phyloP scores from a whole-genome alignment of 2,113 vertebrate species.

The Amazona guildingii region DNA sequence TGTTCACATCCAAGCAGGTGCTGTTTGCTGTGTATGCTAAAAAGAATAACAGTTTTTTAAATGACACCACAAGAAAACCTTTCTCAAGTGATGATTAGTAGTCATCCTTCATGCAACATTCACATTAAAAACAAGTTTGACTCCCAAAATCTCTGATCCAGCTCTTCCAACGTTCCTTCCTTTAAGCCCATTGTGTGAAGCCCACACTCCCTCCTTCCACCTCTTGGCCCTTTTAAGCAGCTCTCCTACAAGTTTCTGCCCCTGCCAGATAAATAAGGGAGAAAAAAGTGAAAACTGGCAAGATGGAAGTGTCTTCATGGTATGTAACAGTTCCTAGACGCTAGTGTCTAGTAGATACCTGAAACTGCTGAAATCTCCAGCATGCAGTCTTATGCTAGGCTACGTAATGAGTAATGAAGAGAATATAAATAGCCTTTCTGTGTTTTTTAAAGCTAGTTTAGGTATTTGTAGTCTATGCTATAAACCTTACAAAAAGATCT shows the following conservation, averaged over 20 bases:
- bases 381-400: not conserved
- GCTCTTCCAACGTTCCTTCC: not conserved
- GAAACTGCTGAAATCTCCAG: not conserved
- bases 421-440: not conserved
- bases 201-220: not conserved
- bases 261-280: not conserved
- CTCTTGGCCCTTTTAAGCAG: not conserved
- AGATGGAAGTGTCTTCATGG: not conserved
- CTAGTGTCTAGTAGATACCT: not conserved
- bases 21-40: conserved; percentile 60
- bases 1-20: conserved; percentile 81
- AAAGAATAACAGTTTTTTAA: conserved; percentile 33
- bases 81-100: not conserved
- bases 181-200: not conserved
- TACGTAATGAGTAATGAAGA: not conserved
- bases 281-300: not conserved
- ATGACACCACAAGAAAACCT: not conserved
- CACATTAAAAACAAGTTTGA: not conserved
- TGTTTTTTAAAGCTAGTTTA: not conserved
- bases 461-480: not conserved
- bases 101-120: not conserved
- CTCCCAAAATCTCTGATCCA: not conserved
- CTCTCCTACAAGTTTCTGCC: not conserved
- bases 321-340: not conserved
- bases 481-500: not conserved